Percentiles rank a stretch among this genome's conserved stretches.
These are phyloP conservation scores for Drosophila longiperda DNA, from an alignment of 2,888 invertebrate species.

Conservation along the genomic window DNA sequence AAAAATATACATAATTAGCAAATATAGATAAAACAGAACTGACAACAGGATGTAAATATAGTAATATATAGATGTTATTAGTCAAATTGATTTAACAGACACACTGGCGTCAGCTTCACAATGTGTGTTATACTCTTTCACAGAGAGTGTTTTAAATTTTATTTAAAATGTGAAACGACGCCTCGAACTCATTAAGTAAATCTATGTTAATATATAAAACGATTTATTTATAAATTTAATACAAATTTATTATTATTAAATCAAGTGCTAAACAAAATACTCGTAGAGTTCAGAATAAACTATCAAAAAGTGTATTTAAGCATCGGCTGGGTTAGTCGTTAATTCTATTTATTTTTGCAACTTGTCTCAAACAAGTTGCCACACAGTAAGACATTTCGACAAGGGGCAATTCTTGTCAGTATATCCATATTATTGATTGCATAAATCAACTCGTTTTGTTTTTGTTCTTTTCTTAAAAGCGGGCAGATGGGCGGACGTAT, in stretches of 20 bases:
- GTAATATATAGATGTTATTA: slow-evolving; percentile 19
- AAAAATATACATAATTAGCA: slow-evolving; percentile 64
- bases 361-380: slow-evolving; percentile 66
- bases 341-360: slow-evolving; percentile 16
- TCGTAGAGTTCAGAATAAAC: neutral
- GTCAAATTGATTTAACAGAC: slow-evolving; percentile 55
- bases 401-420: slow-evolving; percentile 56
- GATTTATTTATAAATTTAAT: neutral
- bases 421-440: slow-evolving; percentile 70
- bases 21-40: neutral
- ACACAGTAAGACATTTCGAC: slow-evolving; percentile 62
- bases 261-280: neutral
- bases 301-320: slow-evolving; percentile 18
- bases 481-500: slow-evolving; percentile 28
- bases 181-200: neutral
- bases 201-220: neutral
- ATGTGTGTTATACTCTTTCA: slow-evolving; percentile 14
- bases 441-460: slow-evolving; percentile 64
- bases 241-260: neutral
- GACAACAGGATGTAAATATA: slow-evolving; percentile 39
- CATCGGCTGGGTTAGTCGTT: neutral
- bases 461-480: slow-evolving; percentile 32
- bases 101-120: slow-evolving; percentile 58
- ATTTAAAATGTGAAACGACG: neutral
- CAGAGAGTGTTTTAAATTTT: neutral